These are phyloP conservation scores for Triplophysa siluroides DNA, from an alignment of 2,113 vertebrate genomes.

Conservation along the genomic window DNA sequence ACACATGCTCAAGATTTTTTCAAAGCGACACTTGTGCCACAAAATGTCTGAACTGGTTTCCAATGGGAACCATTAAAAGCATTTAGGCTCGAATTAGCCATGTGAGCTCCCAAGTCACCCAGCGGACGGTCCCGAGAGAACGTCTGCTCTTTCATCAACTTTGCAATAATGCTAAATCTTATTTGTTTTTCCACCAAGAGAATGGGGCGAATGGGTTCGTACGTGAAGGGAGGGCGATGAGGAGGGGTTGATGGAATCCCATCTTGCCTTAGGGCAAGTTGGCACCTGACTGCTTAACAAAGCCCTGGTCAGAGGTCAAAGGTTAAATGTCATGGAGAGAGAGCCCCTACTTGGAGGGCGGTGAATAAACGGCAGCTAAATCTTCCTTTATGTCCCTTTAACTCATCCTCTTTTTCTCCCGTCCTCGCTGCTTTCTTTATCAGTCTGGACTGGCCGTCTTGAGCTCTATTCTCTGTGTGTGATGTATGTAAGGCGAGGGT, in stretches of 20 bases:
- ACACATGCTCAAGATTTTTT: background rate
- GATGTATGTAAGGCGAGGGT: conserved; percentile 40
- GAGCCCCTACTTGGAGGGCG: conserved; percentile 34
- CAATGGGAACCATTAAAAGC: conserved; percentile 5
- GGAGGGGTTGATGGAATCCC: conserved; percentile 40
- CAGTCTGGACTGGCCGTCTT: conserved; percentile 11
- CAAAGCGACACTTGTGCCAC: background rate
- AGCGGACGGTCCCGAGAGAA: background rate
- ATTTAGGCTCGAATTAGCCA: conserved; percentile 16
- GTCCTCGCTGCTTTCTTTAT: conserved; percentile 38
- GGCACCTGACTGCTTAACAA: conserved; percentile 58
- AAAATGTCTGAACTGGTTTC: conserved; percentile 33
- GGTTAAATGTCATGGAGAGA: conserved; percentile 50
- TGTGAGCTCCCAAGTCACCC: conserved; percentile 17
- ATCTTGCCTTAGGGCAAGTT: conserved; percentile 40
- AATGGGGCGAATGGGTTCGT: conserved; percentile 11
- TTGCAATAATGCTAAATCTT: conserved; percentile 43
- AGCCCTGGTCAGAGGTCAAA: conserved; percentile 53
- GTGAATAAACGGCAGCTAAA: conserved; percentile 52
- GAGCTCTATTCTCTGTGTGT: conserved; percentile 19
- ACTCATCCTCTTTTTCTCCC: conserved; percentile 33
- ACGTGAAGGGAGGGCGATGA: background rate
- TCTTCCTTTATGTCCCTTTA: conserved; percentile 46
- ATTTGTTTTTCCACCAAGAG: conserved; percentile 31
- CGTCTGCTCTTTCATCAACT: conserved; percentile 33